Evolutionary conservation across 2,113 vertebrate species (phyloP), one percentile per base, ranked within the genome.

Genomic region (Xyliphius kryptos): DNA sequence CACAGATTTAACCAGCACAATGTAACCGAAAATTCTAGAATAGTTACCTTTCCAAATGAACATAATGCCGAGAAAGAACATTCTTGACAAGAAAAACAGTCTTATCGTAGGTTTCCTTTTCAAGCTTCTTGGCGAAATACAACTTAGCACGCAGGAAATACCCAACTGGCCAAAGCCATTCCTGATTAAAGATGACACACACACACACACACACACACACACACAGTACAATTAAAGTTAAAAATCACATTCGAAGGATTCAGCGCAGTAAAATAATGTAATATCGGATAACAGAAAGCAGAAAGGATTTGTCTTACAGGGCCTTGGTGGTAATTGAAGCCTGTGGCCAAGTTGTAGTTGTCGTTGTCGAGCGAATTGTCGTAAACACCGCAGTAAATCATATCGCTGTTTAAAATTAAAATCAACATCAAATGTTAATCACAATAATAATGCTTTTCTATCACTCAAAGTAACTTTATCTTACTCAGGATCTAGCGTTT

Each of bases 281-380:
- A n/a, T n/a, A n/a, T n/a, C n/a, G n/a, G n/a, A n/a, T n/a, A n/a
- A n/a, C n/a, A n/a, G 40, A 14, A 61, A 57, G 16, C 5, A 36
- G 12, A 11, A 20, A 13, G 15, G 21, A 21, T 54, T 41, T 48
- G n/a, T 53, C 93, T 92, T 87, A 99, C 95, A 59, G 96, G 96
- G 72, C 96, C 96, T 81, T 99, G 96, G 68, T 99, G 96, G 69
- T 99, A 99, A 82, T 98, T 99, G 86, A 96, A 99, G 38, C 96
- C 96, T 84, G 40, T 95, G 6, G 96, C 82, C 57, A 92, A n/a
- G 57, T 95, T 92, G 77, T 94, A 96, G 86, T 94, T 92, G 76
- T 94, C 91, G 19, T 89, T 92, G 77, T 99, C 96, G 74, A 97
- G 85, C 1, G 91, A 86, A 61, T 98, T 99, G 74, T 99, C 92